Percentiles rank a stretch among this genome's conserved stretches.
phyloP scores from a whole-genome alignment of 2,888 invertebrate genomes.

The Polylopha cassiicola region DNA sequence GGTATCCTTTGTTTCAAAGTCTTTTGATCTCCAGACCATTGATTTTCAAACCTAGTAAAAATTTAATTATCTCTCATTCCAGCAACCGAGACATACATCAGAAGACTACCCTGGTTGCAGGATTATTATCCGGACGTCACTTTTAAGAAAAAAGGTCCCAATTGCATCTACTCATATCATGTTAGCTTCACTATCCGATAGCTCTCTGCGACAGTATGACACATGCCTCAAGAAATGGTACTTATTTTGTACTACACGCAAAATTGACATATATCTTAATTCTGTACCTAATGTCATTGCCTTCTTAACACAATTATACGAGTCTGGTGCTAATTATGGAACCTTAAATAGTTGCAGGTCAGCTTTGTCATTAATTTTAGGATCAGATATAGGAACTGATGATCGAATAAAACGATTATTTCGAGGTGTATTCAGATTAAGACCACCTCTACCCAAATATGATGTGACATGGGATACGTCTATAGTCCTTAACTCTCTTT shows the following conservation, averaged over 20 bases:
- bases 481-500: neutral
- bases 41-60: neutral
- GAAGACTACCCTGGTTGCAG: constrained; percentile 11
- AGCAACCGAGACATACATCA: constrained; percentile 3
- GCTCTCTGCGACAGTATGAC: constrained; percentile 3
- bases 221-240: constrained; percentile 3
- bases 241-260: neutral
- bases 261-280: neutral
- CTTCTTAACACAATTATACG: constrained; percentile 1
- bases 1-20: constrained; percentile 12
- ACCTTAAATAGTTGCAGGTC: constrained; percentile 3
- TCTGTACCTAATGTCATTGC: neutral
- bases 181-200: neutral
- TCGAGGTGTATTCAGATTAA: constrained; percentile 1
- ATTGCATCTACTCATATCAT: neutral
- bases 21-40: neutral
- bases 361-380: neutral
- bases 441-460: constrained; percentile 4
- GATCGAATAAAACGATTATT: constrained; percentile 5
- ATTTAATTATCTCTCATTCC: constrained; percentile 13
- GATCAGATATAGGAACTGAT: neutral
- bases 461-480: constrained; percentile 1
- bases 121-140: constrained; percentile 4
- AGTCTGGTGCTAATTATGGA: constrained; percentile 3
- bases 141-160: neutral